Percentiles rank a stretch among this genome's conserved stretches.
Conservation (phyloP, 2,888 invertebrate species). For the Calliopum simillimum region DNA sequence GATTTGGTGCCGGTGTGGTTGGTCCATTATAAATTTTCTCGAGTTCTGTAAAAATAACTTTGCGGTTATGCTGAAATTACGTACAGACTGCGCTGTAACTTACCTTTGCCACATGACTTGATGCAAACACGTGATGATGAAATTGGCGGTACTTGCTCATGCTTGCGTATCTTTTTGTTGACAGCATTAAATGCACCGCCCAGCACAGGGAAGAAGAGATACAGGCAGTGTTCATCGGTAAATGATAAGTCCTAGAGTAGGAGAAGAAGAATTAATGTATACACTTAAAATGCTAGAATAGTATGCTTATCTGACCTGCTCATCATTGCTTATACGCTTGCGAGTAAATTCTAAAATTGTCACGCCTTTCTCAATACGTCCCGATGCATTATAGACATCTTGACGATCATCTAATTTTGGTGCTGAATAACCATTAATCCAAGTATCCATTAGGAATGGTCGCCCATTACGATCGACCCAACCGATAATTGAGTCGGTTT, state of each 20-base stretch:
- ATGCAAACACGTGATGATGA: conserved; percentile 85
- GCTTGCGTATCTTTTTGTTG: conserved; percentile 87
- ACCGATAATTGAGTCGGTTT: conserved; percentile 89
- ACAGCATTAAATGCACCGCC: conserved; percentile 86
- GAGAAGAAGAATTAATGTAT: not conserved
- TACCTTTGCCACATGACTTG: conserved; percentile 81
- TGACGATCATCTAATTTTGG: conserved; percentile 80
- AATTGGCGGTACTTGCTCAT: conserved; percentile 78
- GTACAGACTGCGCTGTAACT: not conserved
- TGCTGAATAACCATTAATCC: conserved; percentile 83
- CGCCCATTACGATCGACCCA: conserved; percentile 86
- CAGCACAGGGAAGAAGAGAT: conserved; percentile 87
- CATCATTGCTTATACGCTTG: conserved; percentile 80
- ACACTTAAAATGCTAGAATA: not conserved
- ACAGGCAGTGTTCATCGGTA: conserved; percentile 83
- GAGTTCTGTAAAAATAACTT: conserved; percentile 51
- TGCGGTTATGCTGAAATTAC: not conserved
- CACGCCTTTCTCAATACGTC: conserved; percentile 79
- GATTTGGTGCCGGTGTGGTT: conserved; percentile 74
- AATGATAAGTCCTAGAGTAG: conserved; percentile 78
- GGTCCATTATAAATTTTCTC: conserved; percentile 65
- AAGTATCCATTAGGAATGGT: conserved; percentile 89
- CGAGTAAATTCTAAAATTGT: conserved; percentile 84
- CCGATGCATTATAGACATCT: conserved; percentile 78
- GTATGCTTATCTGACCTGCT: conserved; percentile 51